A percentile compares a stretch with the other conserved stretches of the same genome.
Conservation (phyloP, 2,888 invertebrate genomes). For the Boloria selene region DNA sequence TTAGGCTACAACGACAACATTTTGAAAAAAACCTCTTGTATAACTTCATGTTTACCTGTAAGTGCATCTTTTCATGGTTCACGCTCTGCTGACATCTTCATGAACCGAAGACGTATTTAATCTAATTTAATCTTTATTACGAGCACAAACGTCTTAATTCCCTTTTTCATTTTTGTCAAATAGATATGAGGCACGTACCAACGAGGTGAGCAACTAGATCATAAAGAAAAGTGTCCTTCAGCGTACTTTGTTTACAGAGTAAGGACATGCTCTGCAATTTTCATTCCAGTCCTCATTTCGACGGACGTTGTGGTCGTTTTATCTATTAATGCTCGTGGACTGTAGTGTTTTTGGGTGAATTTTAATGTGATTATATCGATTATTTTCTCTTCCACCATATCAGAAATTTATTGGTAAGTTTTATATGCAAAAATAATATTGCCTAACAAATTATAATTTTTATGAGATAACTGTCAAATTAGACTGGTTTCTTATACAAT, state of each 20-base stretch:
- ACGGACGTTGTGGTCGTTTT: constrained; percentile 50
- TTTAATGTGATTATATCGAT: not conserved
- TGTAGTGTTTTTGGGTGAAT: not conserved
- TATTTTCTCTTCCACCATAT: not conserved
- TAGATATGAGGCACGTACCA: constrained; percentile 31
- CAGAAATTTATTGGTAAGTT: constrained; percentile 26
- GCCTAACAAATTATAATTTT: constrained; percentile 11
- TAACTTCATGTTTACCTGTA: constrained; percentile 35
- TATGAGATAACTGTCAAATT: constrained; percentile 1
- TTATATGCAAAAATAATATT: not conserved
- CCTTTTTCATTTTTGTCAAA: constrained; percentile 18
- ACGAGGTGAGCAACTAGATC: constrained; percentile 72
- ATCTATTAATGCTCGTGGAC: constrained; percentile 44
- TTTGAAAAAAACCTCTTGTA: not conserved
- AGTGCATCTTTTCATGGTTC: constrained; percentile 64
- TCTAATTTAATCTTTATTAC: constrained; percentile 51
- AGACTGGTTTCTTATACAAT: constrained; percentile 19
- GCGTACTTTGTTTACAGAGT: constrained; percentile 54
- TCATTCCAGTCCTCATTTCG: constrained; percentile 66
- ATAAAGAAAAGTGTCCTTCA: constrained; percentile 77
- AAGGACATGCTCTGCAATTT: constrained; percentile 67
- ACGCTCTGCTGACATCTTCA: constrained; percentile 72
- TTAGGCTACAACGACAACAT: not conserved
- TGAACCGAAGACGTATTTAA: constrained; percentile 48
- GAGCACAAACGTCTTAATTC: constrained; percentile 31